Base-by-base conservation (phyloP, 1,140 invertebrate species). In the Steinernema khuongi region DNA sequence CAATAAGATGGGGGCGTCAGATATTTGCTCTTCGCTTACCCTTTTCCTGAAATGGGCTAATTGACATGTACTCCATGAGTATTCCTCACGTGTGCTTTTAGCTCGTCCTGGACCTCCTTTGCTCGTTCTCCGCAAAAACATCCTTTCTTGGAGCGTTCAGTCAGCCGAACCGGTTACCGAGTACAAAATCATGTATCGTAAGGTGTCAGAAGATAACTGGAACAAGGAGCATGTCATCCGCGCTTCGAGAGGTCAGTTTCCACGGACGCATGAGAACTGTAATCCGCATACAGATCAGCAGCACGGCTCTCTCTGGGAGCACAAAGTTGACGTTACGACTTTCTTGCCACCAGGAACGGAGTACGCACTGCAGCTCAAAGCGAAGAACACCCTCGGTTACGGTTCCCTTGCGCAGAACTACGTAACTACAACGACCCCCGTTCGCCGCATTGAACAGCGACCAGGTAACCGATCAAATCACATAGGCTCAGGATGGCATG, bases 131-230 rank as follows among this genome's bases (percentile, higher is more conserved):
- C 30, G 70, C 31, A 31, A 72, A 11, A 73, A 73, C 32, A 11
- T 31, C 30, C 70, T 73, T 1, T 73, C 69, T 1, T 73, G 72
- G 72, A 73, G 71, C 1, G 72, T 73, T 22, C 72, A 74, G 41
- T 73, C 72, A 2, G 30, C 50, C n/a, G 67, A 73, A 32, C 72
- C 72, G 2, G 31, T 73, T 31, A 1, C 70, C 1, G 72, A 73
- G 29, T 73, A 73, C 70, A 73, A 73, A 73, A 28, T 73, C 1
- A 71, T 72, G 1, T 73, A 73, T 30, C 66, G 72, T 11, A 33
- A 72, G 19, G 69, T 69, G 17, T 18, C 30, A 22, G 72, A 73
- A 30, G 72, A 73, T 22, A 74, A n/a, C 1, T 73, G 72, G 72
- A 73, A 71, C 28, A 30, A 32, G 14, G 19, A 73, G 31, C 31